Base-by-base conservation (phyloP, 2,888 invertebrate genomes). In the Caradrina kadenii region DNA sequence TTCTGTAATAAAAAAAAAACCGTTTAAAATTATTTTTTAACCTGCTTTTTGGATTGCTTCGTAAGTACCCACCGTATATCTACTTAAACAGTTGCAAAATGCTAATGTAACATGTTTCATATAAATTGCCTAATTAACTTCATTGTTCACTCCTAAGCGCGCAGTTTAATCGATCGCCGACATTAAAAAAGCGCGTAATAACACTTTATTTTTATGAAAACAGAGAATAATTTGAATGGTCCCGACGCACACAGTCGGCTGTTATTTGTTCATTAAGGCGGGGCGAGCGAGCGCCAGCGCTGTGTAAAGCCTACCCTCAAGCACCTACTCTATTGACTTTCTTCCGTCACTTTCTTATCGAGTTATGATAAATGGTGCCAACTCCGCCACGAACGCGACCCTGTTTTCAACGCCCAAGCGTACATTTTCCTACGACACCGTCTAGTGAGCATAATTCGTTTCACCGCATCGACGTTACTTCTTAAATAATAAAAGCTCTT, bases 401-500 rank as follows among this genome's bases (percentile, higher is more conserved):
- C 73, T 92, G 86, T 83, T 73, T 19, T 22, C 66, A 60, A 58
- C 54, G 31, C 2, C 8, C 48, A 81, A 92, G 83, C 85, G 89
- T 83, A 73, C 81, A 86, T 74, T 88, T 87, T 93, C 79, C 78
- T 63, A 63, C 60, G 73, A 56, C 79, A 74, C 39, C 19, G 58
- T 35, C 80, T 74, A 69, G 86, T 87, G 89, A 89, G 91, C 90
- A 94, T 94, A 94, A 92, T 94, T 92, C 95, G 93, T 95, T 95
- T 93, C 91, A 90, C 89, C 90, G 90, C 92, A 93, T 92, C 90
- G 91, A 87, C 90, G 93, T 90, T 93, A 93, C 94, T 95, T 94
- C 95, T 95, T 95, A 95, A 95, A 95, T 95, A 95, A 95, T 96
- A 96, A 94, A 95, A 92, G 94, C 94, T 95, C 95, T 95, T 95